Evolutionary conservation across 1,140 invertebrate genomes (phyloP).

Genomic region (Caenorhabditis briggsae): DNA sequence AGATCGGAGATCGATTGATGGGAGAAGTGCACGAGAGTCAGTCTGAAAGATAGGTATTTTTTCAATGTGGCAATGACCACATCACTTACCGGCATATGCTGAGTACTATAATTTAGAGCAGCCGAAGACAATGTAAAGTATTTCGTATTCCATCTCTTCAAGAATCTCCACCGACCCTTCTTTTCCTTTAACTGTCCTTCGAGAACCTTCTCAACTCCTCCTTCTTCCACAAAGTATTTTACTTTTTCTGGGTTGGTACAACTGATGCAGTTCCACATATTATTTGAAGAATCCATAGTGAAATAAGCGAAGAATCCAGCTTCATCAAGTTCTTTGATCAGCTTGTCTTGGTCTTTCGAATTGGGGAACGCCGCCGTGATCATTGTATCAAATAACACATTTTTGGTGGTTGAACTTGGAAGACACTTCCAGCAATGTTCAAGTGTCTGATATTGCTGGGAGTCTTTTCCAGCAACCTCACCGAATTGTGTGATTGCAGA

Average conservation of each 20-base stretch:
- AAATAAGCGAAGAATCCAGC: slow-evolving; percentile 92
- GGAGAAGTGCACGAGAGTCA: slow-evolving; percentile 58
- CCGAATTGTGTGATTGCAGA: slow-evolving; percentile 66
- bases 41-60: slow-evolving; percentile 57
- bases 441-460: slow-evolving; percentile 56
- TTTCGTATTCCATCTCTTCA: slow-evolving; percentile 89
- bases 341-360: slow-evolving; percentile 87
- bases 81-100: slow-evolving; percentile 82
- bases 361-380: slow-evolving; percentile 92
- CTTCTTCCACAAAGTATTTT: slow-evolving; percentile 79
- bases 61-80: not conserved
- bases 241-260: slow-evolving; percentile 92
- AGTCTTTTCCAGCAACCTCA: slow-evolving; percentile 50
- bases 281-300: slow-evolving; percentile 83
- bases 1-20: slow-evolving; percentile 87
- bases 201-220: slow-evolving; percentile 77
- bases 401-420: slow-evolving; percentile 87
- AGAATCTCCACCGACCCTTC: slow-evolving; percentile 91
- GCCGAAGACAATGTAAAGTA: slow-evolving; percentile 93
- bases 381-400: slow-evolving; percentile 85
- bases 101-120: slow-evolving; percentile 84
- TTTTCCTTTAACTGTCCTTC: slow-evolving; percentile 94
- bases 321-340: slow-evolving; percentile 88
- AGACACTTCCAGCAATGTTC: slow-evolving; percentile 87
- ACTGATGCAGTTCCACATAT: slow-evolving; percentile 88